A percentile compares a stretch with the other conserved stretches of the same genome.
Evolutionary conservation across 1,140 invertebrate genomes (phyloP).

Genomic region (Phymastichus coffea): DNA sequence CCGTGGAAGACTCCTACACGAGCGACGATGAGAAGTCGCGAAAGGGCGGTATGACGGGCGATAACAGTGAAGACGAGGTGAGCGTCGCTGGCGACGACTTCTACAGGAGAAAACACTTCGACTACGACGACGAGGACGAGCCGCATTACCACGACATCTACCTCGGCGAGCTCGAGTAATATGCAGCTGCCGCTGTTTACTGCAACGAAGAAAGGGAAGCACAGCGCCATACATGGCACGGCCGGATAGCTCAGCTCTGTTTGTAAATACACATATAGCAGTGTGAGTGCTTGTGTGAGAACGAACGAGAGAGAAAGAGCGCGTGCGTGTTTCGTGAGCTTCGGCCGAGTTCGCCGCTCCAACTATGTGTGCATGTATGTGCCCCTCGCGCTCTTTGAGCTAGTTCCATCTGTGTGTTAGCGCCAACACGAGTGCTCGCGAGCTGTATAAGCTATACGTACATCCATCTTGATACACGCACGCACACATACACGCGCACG

Average conservation of each 20-base stretch:
- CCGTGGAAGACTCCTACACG: conserved; percentile 44
- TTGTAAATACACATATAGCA: neutral
- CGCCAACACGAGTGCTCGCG: no score
- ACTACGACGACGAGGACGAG: conserved; percentile 44
- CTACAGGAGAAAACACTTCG: conserved; percentile 42
- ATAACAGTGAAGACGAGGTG: neutral
- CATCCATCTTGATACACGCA: no score
- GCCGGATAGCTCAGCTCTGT: neutral
- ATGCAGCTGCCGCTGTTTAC: no score
- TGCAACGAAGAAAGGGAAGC: no score
- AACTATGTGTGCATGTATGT: no score
- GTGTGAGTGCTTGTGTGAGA: neutral
- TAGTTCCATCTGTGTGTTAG: no score
- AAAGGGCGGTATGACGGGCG: neutral
- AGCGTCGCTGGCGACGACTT: conserved; percentile 33
- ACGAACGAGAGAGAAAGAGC: neutral
- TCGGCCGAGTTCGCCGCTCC: conserved; percentile 39
- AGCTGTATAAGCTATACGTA: no score
- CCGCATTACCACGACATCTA: conserved; percentile 38
- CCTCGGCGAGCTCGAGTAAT: conserved; percentile 44
- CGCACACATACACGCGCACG: no score
- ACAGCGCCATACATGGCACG: no score
- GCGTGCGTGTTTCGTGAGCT: conserved; percentile 34
- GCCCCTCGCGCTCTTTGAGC: no score
- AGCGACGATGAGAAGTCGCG: neutral